phyloP scores from a whole-genome alignment of 2,113 vertebrate genomes.

The Rattus norvegicus region DNA sequence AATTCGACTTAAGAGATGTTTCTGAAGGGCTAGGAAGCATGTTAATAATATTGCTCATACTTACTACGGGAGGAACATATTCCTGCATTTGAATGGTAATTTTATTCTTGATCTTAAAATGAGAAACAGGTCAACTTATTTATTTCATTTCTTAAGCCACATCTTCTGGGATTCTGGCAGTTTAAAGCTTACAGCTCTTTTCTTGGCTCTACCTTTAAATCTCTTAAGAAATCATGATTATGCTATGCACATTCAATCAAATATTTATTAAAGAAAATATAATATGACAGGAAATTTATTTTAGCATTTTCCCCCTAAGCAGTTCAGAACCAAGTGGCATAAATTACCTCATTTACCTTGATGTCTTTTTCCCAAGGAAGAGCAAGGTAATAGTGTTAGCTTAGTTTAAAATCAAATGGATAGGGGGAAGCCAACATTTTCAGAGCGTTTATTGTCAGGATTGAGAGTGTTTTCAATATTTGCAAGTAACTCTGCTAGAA shows the following conservation, averaged over 20 bases:
- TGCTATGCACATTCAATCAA: constrained; percentile 62
- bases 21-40: background rate
- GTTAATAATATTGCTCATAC: background rate
- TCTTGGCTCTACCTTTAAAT: constrained; percentile 56
- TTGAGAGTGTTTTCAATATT: background rate
- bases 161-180: constrained; percentile 55
- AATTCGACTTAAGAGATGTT: background rate
- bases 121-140: constrained; percentile 57
- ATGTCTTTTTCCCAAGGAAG: background rate
- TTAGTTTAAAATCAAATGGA: constrained; percentile 38
- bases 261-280: constrained; percentile 74
- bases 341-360: constrained; percentile 61
- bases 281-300: constrained; percentile 74
- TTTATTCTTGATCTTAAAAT: constrained; percentile 70
- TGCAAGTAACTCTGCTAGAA: background rate
- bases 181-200: constrained; percentile 64
- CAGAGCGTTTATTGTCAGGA: background rate
- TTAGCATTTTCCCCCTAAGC: constrained; percentile 61
- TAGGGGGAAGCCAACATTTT: background rate
- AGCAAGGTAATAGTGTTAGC: background rate
- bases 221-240: constrained; percentile 57
- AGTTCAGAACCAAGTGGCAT: constrained; percentile 52
- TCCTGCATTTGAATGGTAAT: constrained; percentile 37
- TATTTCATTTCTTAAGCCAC: constrained; percentile 67
- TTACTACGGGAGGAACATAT: background rate